Conservation (phyloP, 2,888 invertebrate species). For the Drosophila picticornis region DNA sequence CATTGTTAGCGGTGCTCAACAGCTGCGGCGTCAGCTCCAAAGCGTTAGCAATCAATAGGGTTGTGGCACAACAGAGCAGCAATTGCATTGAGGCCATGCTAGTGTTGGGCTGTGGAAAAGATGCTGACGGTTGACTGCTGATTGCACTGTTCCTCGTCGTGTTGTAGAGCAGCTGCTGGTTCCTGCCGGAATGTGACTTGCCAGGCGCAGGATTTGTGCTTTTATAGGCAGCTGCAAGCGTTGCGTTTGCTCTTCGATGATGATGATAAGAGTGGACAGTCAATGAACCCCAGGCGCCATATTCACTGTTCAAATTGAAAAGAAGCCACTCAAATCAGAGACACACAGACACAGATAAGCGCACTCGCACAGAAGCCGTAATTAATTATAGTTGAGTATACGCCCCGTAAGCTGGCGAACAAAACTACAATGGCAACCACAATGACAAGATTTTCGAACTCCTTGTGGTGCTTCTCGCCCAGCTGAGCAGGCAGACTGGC, state of each 20-base stretch:
- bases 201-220: slow-evolving; percentile 32
- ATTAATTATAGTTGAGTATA: slow-evolving; percentile 75
- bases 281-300: slow-evolving; percentile 64
- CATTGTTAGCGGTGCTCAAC: slow-evolving; percentile 56
- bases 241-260: slow-evolving; percentile 10
- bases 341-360: slow-evolving; percentile 19
- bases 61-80: slow-evolving; percentile 62
- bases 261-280: slow-evolving; percentile 47
- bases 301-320: slow-evolving; percentile 68
- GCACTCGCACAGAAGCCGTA: slow-evolving; percentile 48
- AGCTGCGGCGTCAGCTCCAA: slow-evolving; percentile 73
- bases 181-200: slow-evolving; percentile 56
- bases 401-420: slow-evolving; percentile 54
- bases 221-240: slow-evolving; percentile 53
- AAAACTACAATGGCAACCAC: slow-evolving; percentile 33
- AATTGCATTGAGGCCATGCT: slow-evolving; percentile 73
- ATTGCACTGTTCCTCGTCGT: slow-evolving; percentile 6
- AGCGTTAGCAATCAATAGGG: slow-evolving; percentile 62
- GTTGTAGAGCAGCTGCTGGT: slow-evolving; percentile 23
- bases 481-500: slow-evolving; percentile 5
- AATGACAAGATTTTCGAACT: slow-evolving; percentile 29
- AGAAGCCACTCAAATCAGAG: slow-evolving; percentile 68
- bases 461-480: slow-evolving; percentile 69
- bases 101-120: slow-evolving; percentile 29
- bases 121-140: neutral